Evolutionary conservation across 2,113 vertebrate genomes (phyloP).

Genomic region (Corythornis madagascariensis): DNA sequence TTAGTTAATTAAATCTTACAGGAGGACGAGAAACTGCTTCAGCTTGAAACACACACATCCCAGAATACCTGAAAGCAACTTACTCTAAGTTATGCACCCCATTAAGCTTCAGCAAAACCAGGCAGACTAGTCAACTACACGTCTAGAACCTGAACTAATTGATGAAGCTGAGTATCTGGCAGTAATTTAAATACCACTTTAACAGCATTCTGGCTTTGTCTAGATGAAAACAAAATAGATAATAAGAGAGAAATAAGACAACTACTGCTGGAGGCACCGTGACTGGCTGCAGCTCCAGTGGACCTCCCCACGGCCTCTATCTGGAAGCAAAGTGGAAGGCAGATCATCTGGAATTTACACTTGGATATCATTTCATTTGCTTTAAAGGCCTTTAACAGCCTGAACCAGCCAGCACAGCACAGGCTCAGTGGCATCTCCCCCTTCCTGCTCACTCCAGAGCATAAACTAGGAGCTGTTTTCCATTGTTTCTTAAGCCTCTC

Average conservation of each 20-base stretch:
- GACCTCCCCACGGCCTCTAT: conserved; percentile 25
- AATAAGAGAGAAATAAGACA: neutral
- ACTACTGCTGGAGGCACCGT: neutral
- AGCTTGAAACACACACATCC: neutral
- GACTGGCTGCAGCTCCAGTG: neutral
- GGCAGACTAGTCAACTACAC: neutral
- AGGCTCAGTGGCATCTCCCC: conserved; percentile 3
- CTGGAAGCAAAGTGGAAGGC: neutral
- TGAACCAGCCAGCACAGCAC: neutral
- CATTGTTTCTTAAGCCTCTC: conserved; percentile 38
- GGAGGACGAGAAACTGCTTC: conserved; percentile 13
- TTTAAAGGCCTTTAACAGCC: neutral
- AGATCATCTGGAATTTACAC: conserved; percentile 27
- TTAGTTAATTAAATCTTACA: conserved; percentile 5
- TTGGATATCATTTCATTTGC: conserved; percentile 25
- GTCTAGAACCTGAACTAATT: neutral
- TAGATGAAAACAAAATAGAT: conserved; percentile 4
- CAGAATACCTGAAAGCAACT: neutral
- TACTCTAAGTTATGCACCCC: neutral
- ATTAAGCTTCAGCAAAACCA: conserved; percentile 6
- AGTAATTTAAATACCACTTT: conserved; percentile 17
- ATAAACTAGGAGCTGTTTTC: conserved; percentile 45
- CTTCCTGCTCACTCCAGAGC: conserved; percentile 8
- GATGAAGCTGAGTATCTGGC: neutral
- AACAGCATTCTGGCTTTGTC: neutral